Conservation (phyloP, 2,888 invertebrate genomes). For the Oligia strigilis region DNA sequence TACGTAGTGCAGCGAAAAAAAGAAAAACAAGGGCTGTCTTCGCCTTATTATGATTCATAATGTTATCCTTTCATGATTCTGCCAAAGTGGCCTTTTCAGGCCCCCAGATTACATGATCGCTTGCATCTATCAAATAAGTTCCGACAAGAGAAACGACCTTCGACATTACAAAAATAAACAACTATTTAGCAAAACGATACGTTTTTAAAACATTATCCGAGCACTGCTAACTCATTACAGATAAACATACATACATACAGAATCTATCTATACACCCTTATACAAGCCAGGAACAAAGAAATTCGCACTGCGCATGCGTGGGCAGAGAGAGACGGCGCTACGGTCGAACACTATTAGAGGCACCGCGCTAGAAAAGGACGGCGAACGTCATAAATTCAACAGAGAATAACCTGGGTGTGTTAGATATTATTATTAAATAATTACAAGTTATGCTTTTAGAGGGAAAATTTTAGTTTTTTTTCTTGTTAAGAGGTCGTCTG, state of each 20-base stretch:
- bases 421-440: constrained; percentile 45
- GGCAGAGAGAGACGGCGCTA: constrained; percentile 61
- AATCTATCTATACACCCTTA: not conserved
- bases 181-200: not conserved
- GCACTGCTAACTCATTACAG: constrained; percentile 38
- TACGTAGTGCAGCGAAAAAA: too few species aligned
- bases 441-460: constrained; percentile 15
- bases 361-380: constrained; percentile 60
- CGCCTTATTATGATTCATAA: too few species aligned
- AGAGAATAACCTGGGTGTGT: constrained; percentile 40
- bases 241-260: constrained; percentile 19
- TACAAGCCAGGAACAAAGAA: constrained; percentile 71
- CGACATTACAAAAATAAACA: not conserved
- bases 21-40: too few species aligned
- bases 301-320: constrained; percentile 71
- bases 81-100: too few species aligned
- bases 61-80: too few species aligned
- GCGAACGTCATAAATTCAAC: constrained; percentile 74
- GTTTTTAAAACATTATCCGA: constrained; percentile 27
- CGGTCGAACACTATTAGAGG: constrained; percentile 52
- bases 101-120: not conserved
- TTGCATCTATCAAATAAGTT: not conserved
- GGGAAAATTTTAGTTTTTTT: not conserved
- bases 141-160: not conserved
- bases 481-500: too few species aligned